A percentile compares a stretch with the other conserved stretches of the same genome.
phyloP scores from a whole-genome alignment of 2,797 vertebrate species.

The Limnodromus scolopaceus region DNA sequence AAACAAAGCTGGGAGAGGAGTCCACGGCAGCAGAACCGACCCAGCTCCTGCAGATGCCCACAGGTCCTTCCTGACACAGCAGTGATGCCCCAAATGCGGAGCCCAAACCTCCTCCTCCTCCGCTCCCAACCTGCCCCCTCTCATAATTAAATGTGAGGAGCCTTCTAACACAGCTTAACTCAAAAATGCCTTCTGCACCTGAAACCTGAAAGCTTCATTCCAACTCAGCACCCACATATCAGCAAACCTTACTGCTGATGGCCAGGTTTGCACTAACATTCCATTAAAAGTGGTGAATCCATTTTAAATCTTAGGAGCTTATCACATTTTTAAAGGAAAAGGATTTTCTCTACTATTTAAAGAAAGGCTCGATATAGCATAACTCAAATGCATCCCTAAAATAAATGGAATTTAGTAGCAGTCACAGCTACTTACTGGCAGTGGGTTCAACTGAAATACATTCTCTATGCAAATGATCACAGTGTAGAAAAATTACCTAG shows the following conservation, averaged over 20 bases:
- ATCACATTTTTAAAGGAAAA: neutral
- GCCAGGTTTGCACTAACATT: neutral
- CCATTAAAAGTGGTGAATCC: neutral
- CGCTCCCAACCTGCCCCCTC: neutral
- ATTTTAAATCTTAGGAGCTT: neutral
- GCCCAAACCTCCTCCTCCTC: neutral
- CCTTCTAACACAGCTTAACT: neutral
- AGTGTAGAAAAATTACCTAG: neutral
- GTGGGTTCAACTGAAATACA: neutral
- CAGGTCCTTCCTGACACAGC: fast-evolving
- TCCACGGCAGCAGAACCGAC: neutral
- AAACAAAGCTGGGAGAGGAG: neutral
- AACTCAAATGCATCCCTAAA: neutral
- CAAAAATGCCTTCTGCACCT: neutral
- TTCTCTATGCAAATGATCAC: neutral
- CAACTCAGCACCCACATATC: neutral
- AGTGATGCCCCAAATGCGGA: neutral
- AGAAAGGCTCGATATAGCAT: neutral
- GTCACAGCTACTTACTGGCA: neutral
- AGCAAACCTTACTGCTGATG: neutral
- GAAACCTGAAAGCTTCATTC: neutral
- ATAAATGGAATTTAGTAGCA: neutral
- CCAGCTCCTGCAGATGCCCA: neutral
- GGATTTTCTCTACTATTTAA: neutral
- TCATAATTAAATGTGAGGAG: fast-evolving